Evolutionary conservation across 2,888 invertebrate species (phyloP), one percentile per base, ranked within the genome.

Genomic region (Torymus auratus): DNA sequence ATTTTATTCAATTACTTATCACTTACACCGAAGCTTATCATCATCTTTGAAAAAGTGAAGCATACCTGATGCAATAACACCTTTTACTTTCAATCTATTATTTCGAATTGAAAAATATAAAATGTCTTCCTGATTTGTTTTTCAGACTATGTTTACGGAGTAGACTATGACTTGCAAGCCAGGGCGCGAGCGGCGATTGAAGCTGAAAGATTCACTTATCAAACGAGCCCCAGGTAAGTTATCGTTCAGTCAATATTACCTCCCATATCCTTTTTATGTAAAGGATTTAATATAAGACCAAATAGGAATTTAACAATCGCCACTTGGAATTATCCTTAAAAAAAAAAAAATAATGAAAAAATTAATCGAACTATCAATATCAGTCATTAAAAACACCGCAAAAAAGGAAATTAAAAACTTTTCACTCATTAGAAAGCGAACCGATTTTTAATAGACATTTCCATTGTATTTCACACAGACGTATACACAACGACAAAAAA

Each of bases 101-200:
- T 41, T 41, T 4, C 41, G 41, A 41, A 41, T 41, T 41, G 7
- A 41, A 41, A 41, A 41, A 41, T 41, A 10, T 41, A 41, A 41
- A 41, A 41, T 41, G 5, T 41, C 41, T 41, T 41, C 7, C 5
- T 41, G 41, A 41, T 41, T 41, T n/a, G n/a, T n/a, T 50, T 88
- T 86, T 52, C 85, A 91, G 91, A 90, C 60, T 91, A 91, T 76
- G 85, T 91, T 5, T 89, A 89, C 70, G 89, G 88, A 10, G 86
- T 91, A 67, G 91, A 91, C 83, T 85, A 87, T 80, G 91, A 91
- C 85, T 85, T 91, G 61, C 90, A 91, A 79, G 89, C 90, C 55
- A 87, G 89, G 86, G 88, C 88, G 70, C 87, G 90, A 2, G 90
- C 89, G n/a, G 91, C 90, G 2, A 84, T 91, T 72, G 90, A 91